Percentiles rank a stretch among this genome's conserved stretches.
Evolutionary conservation across 2,797 vertebrate species (phyloP).

Genomic region (Cyprinella venusta): DNA sequence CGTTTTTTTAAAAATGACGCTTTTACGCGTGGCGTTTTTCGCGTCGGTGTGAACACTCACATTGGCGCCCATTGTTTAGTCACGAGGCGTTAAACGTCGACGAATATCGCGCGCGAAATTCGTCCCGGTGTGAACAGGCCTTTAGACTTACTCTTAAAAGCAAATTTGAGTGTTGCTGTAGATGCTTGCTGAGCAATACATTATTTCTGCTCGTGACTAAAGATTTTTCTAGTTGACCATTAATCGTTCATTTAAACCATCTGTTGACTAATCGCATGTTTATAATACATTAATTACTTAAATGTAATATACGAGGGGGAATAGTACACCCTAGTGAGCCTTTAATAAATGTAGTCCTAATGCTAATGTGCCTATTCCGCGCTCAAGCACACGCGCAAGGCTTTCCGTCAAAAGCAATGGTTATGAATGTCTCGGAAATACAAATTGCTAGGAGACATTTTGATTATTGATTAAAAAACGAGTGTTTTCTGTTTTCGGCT

Average conservation of each 20-base stretch:
- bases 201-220: background rate
- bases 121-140: too few relatives aligned
- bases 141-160: too few relatives aligned
- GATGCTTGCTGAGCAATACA: background rate
- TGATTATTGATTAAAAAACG: background rate
- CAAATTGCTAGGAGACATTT: background rate
- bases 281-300: too few relatives aligned
- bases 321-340: background rate
- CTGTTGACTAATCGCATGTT: background rate
- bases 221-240: background rate
- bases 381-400: fast-evolving
- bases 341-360: background rate
- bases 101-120: too few relatives aligned
- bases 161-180: background rate
- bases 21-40: too few relatives aligned
- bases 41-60: too few relatives aligned
- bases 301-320: background rate
- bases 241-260: background rate
- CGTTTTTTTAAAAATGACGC: too few relatives aligned
- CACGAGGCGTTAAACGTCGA: too few relatives aligned
- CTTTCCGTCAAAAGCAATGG: background rate
- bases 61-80: too few relatives aligned
- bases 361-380: background rate
- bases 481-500: background rate
- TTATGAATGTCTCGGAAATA: background rate